Conservation (phyloP, 2,797 vertebrate genomes). For the Pangasius sanitwongsei region DNA sequence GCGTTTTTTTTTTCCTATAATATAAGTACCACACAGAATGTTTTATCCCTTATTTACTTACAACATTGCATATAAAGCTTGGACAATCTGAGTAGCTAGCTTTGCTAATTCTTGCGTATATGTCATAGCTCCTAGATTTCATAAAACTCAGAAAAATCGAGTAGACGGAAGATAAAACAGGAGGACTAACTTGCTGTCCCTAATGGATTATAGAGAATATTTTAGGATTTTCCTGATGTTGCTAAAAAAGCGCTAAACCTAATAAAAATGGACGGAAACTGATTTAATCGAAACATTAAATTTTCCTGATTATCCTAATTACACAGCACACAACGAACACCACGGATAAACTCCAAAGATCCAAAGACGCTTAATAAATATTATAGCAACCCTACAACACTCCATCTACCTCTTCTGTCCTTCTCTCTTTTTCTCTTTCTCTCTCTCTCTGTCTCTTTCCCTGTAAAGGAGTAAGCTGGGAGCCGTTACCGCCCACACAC, state of each 20-base stretch:
- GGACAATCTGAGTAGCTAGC: background rate
- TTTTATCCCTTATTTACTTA: background rate
- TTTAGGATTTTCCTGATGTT: background rate
- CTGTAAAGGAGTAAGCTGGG: slow-evolving; percentile 77
- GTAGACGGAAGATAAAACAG: background rate
- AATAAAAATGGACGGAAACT: background rate
- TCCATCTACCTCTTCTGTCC: background rate
- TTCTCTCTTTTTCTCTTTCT: slow-evolving; percentile 57
- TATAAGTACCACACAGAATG: background rate
- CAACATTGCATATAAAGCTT: background rate
- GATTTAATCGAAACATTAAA: background rate
- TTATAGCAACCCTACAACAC: background rate
- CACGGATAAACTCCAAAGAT: background rate
- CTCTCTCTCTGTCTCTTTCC: slow-evolving; percentile 33
- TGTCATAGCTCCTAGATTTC: background rate
- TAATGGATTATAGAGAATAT: background rate
- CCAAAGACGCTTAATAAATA: background rate
- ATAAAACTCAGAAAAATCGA: background rate
- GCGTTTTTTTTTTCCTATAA: background rate
- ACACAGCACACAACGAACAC: background rate
- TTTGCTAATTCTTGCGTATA: background rate
- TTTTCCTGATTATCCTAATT: background rate
- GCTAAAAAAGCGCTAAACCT: background rate
- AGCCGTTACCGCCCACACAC: slow-evolving; percentile 80
- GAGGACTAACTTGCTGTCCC: background rate